Base-by-base conservation (phyloP, 2,113 vertebrate species). In the Parus major region DNA sequence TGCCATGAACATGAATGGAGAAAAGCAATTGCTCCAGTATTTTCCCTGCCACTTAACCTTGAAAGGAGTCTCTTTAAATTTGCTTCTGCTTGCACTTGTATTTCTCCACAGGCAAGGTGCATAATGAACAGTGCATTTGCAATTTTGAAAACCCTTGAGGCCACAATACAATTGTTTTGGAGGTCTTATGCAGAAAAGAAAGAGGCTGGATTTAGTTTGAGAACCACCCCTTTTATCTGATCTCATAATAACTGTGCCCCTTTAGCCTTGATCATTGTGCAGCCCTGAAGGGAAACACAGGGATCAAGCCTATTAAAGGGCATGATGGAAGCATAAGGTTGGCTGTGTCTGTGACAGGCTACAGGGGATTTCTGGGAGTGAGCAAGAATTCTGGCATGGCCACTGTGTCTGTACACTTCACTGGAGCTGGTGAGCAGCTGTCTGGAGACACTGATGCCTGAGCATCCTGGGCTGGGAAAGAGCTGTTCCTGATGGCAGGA, bases 41-140 rank as follows among this genome's bases (percentile, higher is more conserved):
- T 94, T 93, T 92, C 18, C 31, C 56, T 85, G 70, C 46, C 73
- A 71, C 28, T 49, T 87, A 91, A 84, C 70, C 89, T 71, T 92
- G 92, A 90, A 81, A 61, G 14, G 31, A 78, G 27, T 55, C 81
- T 82, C 57, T 91, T 78, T 68, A 71, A 94, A 92, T 75, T 31
- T 83, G 71, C 85, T 86, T 53, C 77, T 83, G 71, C 82, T 66
- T 75, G 72, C 27, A 49, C 33, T 88, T 87, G 47, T 50, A 22
- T 59, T 90, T 88, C 87, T 96, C 50, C 52, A 83, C 64, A 57
- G 64, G 57, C 81, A 91, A 89, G 82, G 78, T 90, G 47, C 78
- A 78, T 85, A 91, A 88, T 39, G 76, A 91, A 64, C 49, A 50
- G 23, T 15, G 17, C 31, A 78, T 95, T 36, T 95, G 72, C 52